Evolutionary conservation across 1,140 invertebrate species (phyloP), one percentile per base, ranked within the genome.

Genomic region (Drosophila sturtevanti): DNA sequence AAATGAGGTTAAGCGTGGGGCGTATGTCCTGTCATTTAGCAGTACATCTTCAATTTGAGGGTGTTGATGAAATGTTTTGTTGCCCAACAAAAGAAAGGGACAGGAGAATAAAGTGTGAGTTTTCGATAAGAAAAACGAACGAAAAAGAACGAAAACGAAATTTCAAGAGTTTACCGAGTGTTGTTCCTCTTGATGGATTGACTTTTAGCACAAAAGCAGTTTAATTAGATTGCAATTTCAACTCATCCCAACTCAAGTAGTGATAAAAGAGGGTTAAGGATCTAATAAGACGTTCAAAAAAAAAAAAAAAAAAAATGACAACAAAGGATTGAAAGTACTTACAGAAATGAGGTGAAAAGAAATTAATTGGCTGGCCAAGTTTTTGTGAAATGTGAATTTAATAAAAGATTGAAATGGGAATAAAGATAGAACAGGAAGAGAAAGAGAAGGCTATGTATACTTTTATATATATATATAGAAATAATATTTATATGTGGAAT

Each of bases 221-320:
- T 86, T 86, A 87, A 86, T 86, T 86, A 86, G 71, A 86, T 81
- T 84, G 75, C 71, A 84, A 77, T 81, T 81, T 72, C 59, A 76
- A 69, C 73, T 68, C 65, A 22, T 52, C 18, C 11, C 48, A 70
- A 63, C 59, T 63, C 24, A 63, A 76, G 72, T 56, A 69, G 59
- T 16, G 24, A 59, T 12, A 16, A 76, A 76, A 55, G 51, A 69
- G 35, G 73, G 72, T 76, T 76, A 68, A 76, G 72, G 52, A 41
- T 18, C 24, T 5, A 52, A 18, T 59, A 37, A 62, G 61, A 64
- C 24, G 58, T 35, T 7, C 27, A 38, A 31, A 4, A 38, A 3
- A 34, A 22, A 35, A 38, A 31, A 4, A 38, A 35, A 38, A 31
- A 4, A 38, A 3, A 34, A 22, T 9, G 24, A 21, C 38, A 66